Evolutionary conservation across 2,797 vertebrate species (phyloP).

Genomic region (Eleutherodactylus coqui): DNA sequence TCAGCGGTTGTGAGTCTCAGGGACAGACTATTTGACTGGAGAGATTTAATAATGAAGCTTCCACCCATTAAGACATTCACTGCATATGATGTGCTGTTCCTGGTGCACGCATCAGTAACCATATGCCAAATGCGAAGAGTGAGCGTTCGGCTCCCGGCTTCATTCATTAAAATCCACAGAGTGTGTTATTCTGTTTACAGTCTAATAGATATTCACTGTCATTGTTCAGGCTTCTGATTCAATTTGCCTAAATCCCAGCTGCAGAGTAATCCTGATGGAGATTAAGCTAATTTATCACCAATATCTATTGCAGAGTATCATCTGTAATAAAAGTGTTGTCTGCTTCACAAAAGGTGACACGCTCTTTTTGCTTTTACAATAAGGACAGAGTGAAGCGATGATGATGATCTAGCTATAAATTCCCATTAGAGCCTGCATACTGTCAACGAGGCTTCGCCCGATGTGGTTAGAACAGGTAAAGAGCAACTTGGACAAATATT

Average conservation of each 20-base stretch:
- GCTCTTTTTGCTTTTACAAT: not conserved
- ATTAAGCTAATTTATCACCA: constrained; percentile 86
- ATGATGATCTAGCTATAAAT: not conserved
- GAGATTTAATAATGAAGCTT: constrained; percentile 60
- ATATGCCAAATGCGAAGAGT: constrained; percentile 63
- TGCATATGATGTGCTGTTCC: constrained; percentile 59
- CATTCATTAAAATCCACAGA: constrained; percentile 75
- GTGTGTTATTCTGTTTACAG: constrained; percentile 79
- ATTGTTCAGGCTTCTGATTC: constrained; percentile 81
- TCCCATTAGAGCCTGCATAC: not conserved
- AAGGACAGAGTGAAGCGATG: not conserved
- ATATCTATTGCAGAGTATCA: constrained; percentile 75
- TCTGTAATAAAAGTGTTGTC: constrained; percentile 68
- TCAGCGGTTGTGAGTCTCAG: not conserved
- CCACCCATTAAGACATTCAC: constrained; percentile 66
- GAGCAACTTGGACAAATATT: not conserved
- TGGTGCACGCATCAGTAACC: constrained; percentile 64
- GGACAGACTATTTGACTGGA: constrained; percentile 20
- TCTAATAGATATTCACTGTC: constrained; percentile 85
- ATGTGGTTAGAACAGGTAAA: not conserved
- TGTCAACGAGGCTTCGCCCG: not conserved
- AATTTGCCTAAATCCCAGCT: constrained; percentile 83
- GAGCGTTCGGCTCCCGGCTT: constrained; percentile 69
- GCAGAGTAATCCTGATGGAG: constrained; percentile 81
- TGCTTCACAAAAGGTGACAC: constrained; percentile 53